Conservation (phyloP, 2,797 vertebrate genomes). For the Thripadectes ignobilis region DNA sequence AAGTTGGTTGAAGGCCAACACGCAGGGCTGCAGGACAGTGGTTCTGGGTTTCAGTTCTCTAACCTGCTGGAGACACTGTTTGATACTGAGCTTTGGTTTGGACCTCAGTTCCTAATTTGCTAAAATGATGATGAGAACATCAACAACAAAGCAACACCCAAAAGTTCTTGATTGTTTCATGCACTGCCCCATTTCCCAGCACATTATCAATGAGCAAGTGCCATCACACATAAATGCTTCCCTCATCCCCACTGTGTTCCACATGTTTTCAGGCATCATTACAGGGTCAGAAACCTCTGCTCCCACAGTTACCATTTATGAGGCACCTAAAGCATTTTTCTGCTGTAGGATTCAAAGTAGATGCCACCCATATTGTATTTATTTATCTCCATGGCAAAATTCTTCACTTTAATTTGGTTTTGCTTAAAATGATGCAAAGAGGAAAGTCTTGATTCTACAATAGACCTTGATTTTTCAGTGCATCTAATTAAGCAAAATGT, state of each 20-base stretch:
- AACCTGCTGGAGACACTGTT: accelerated
- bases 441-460: neutral
- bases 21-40: accelerated
- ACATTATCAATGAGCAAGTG: neutral
- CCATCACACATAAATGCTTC: accelerated
- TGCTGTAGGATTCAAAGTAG: neutral
- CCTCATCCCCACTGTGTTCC: neutral
- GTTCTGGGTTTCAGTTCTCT: neutral
- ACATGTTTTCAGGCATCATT: neutral
- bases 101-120: neutral
- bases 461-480: neutral
- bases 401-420: neutral
- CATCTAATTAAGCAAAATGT: neutral
- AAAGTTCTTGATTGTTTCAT: neutral
- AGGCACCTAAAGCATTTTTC: neutral
- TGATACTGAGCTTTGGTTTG: neutral
- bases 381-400: neutral
- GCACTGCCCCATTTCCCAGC: neutral
- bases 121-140: neutral
- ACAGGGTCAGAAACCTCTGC: neutral
- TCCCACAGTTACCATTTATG: neutral
- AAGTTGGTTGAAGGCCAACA: neutral
- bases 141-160: neutral
- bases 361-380: neutral
- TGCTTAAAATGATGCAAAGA: neutral